phyloP scores from a whole-genome alignment of 2,888 invertebrate species.

The Nebria brevicollis region DNA sequence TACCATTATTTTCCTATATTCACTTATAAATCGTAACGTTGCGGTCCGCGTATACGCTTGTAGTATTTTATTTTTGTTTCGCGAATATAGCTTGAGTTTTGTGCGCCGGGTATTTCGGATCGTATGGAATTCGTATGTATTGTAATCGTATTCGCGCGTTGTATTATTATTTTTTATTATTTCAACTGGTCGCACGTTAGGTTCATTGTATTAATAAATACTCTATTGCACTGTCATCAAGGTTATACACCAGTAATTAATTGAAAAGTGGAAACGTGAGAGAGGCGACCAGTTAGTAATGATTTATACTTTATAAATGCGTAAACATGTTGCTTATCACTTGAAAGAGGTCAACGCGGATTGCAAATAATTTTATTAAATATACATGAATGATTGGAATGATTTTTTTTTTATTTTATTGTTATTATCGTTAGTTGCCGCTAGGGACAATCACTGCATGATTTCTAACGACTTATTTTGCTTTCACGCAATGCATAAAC shows the following conservation, averaged over 20 bases:
- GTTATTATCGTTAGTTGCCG: background rate
- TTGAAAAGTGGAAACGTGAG: constrained; percentile 13
- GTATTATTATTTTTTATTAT: background rate
- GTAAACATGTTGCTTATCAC: constrained; percentile 12
- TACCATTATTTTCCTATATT: background rate
- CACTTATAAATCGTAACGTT: background rate
- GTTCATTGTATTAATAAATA: constrained; percentile 11
- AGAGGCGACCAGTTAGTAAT: constrained; percentile 4
- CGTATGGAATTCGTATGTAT: background rate
- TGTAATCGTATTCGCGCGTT: background rate
- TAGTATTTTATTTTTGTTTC: background rate
- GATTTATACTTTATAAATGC: constrained; percentile 7
- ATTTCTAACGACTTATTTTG: background rate
- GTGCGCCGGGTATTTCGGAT: background rate
- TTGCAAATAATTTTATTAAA: constrained; percentile 15
- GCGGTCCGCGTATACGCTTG: background rate
- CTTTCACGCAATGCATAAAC: background rate
- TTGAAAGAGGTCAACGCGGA: constrained; percentile 14
- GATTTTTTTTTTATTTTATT: background rate
- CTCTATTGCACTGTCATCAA: constrained; percentile 10
- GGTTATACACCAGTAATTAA: constrained; percentile 12
- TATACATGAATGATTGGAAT: constrained; percentile 7
- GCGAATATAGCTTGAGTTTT: background rate
- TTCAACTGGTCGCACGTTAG: background rate
- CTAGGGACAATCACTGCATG: constrained; percentile 3